Evolutionary conservation across 2,113 vertebrate genomes (phyloP), one percentile per base, ranked within the genome.

Genomic region (Mellivora capensis): DNA sequence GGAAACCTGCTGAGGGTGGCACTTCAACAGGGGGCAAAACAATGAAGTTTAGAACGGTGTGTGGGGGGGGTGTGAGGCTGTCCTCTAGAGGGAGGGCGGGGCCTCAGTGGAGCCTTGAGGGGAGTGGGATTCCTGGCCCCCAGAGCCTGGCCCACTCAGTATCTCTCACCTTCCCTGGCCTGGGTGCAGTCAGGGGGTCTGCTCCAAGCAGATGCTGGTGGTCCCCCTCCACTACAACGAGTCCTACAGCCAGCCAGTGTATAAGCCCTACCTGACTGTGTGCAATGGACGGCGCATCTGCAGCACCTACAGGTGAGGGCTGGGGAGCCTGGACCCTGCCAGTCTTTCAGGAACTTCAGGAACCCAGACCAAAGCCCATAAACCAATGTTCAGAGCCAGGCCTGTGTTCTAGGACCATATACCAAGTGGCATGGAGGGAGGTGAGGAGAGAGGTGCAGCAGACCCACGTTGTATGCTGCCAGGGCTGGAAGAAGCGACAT

Each of bases 301-400:
- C 97, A 99, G 98, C 96, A 98, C 98, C 34, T 98, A 98, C 98
- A 98, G 98, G 98, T 98, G 71, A 98, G 97, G 39, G 49, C 8
- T 15, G 27, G 25, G 71, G 71, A 42, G 37, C 34, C 2, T 20
- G 52, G 23, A 8, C 61, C 34, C 42, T 0, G 8, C 39, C 57
- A 57, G 27, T 91, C 13, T 79, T 76, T 72, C n/a, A 21, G 42
- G 74, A 39, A 47, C 13, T 29, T 76, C 59, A 49, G 9, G 76
- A 77, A 44, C 18, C 67, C 31, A 15, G 15, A 23, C 25, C 20
- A 39, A 87, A 25, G 67, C 34, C 42, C 4, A 20, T 1, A 25
- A 29, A 23, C 34, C 20, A 15, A 52, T 11, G 8, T 49, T 31
- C 69, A 90, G 42, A 87, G 52, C 61, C 23, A 1, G 15, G 23